Percentiles rank a stretch among this genome's conserved stretches.
These are phyloP conservation scores for Cinclus cinclus DNA, from an alignment of 2,113 vertebrate genomes.

Conservation along the genomic window DNA sequence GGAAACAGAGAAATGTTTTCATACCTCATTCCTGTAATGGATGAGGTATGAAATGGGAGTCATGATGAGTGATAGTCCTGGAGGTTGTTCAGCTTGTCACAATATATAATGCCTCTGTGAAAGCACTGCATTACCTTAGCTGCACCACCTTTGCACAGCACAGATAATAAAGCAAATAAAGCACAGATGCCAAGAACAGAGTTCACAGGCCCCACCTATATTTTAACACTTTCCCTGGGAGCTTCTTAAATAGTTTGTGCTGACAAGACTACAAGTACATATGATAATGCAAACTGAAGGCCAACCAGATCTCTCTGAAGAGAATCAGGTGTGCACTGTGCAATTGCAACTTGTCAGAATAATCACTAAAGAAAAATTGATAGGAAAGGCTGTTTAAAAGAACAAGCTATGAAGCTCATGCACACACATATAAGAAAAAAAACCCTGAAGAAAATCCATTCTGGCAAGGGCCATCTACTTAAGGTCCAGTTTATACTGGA, in stretches of 20 bases:
- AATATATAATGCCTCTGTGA: conserved; percentile 19
- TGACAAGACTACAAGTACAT: conserved; percentile 21
- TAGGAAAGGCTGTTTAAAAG: neutral
- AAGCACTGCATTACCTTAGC: conserved; percentile 23
- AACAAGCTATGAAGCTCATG: neutral
- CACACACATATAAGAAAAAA: neutral
- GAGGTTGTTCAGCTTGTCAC: conserved; percentile 12
- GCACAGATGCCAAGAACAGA: neutral
- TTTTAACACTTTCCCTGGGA: conserved; percentile 26
- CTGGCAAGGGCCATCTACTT: neutral
- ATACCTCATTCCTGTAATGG: conserved; percentile 16
- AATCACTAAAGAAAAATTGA: neutral
- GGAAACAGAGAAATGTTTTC: conserved; percentile 41
- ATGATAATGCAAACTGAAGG: neutral
- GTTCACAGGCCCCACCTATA: conserved; percentile 13
- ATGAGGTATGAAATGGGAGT: conserved; percentile 25
- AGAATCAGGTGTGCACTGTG: neutral
- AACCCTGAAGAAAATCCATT: neutral
- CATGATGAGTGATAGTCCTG: conserved; percentile 24
- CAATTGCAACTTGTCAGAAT: neutral
- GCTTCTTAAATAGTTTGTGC: conserved; percentile 15
- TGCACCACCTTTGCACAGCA: neutral
- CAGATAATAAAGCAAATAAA: conserved; percentile 38
- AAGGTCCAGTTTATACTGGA: neutral
- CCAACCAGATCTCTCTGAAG: neutral